phyloP scores from a whole-genome alignment of 2,113 vertebrate species.

The Boleophthalmus pectinirostris region DNA sequence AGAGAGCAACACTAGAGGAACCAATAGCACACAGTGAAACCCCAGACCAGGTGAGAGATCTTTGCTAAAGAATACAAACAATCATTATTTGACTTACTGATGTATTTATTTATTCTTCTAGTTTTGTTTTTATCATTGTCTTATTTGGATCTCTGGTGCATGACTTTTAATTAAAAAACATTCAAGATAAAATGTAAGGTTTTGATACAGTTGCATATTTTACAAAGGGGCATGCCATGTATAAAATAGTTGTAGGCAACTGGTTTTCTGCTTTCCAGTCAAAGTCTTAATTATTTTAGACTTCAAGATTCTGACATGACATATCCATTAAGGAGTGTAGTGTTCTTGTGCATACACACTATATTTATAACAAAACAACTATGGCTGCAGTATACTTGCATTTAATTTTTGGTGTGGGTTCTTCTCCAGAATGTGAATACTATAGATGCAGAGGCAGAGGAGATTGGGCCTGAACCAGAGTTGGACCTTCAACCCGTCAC shows the following conservation, averaged over 20 bases:
- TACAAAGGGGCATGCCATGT: too few relatives aligned
- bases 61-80: background rate
- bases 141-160: too few relatives aligned
- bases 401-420: background rate
- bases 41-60: slow-evolving; percentile 67
- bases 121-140: background rate
- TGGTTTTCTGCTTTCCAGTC: too few relatives aligned
- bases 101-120: background rate
- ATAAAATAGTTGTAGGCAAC: too few relatives aligned
- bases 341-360: background rate
- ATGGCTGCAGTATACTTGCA: background rate
- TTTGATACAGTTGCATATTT: too few relatives aligned
- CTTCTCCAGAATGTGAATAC: slow-evolving; percentile 70
- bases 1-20: slow-evolving; percentile 63
- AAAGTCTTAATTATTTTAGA: background rate
- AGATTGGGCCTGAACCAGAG: slow-evolving; percentile 38
- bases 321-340: background rate
- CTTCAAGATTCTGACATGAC: too few relatives aligned
- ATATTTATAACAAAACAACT: background rate
- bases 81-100: background rate
- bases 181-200: too few relatives aligned
- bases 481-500: slow-evolving; percentile 37
- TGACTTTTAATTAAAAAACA: too few relatives aligned
- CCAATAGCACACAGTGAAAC: slow-evolving; percentile 67
- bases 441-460: slow-evolving; percentile 65